These are phyloP conservation scores for Ceratosolen solmsi DNA, from an alignment of 1,140 invertebrate species.

Conservation along the genomic window DNA sequence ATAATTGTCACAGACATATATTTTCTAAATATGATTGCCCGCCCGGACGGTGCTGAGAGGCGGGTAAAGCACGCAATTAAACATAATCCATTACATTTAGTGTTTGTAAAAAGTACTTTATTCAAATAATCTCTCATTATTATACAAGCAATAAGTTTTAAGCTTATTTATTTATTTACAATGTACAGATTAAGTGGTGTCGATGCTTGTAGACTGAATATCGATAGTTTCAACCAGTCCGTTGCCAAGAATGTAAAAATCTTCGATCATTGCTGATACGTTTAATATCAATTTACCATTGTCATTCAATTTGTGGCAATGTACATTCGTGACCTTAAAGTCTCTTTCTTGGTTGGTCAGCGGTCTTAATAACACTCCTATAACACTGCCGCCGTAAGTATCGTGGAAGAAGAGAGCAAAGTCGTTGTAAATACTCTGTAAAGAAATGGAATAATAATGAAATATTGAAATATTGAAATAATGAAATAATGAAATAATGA, in stretches of 20 bases:
- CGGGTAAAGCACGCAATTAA: neutral
- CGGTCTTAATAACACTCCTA: constrained; percentile 89
- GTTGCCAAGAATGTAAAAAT: constrained; percentile 81
- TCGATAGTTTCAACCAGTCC: constrained; percentile 77
- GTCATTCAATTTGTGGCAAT: constrained; percentile 71
- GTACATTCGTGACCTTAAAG: constrained; percentile 80
- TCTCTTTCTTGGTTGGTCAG: constrained; percentile 76
- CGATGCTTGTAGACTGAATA: constrained; percentile 58
- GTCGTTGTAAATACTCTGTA: constrained; percentile 82
- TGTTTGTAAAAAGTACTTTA: constrained; percentile 42
- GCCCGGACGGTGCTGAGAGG: no score
- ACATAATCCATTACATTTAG: neutral
- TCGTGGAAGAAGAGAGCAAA: constrained; percentile 93
- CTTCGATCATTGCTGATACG: constrained; percentile 80
- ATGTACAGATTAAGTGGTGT: constrained; percentile 29
- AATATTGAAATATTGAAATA: no score
- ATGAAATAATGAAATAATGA: no score
- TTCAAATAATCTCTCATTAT: constrained; percentile 26
- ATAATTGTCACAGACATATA: neutral
- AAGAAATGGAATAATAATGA: constrained; percentile 53
- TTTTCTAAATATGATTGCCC: no score
- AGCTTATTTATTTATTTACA: constrained; percentile 25
- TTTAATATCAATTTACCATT: constrained; percentile 76
- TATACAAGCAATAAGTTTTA: constrained; percentile 31
- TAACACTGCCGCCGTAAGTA: constrained; percentile 84